phyloP scores from a whole-genome alignment of 2,888 invertebrate genomes.

The Tenthredo scrophulariae region DNA sequence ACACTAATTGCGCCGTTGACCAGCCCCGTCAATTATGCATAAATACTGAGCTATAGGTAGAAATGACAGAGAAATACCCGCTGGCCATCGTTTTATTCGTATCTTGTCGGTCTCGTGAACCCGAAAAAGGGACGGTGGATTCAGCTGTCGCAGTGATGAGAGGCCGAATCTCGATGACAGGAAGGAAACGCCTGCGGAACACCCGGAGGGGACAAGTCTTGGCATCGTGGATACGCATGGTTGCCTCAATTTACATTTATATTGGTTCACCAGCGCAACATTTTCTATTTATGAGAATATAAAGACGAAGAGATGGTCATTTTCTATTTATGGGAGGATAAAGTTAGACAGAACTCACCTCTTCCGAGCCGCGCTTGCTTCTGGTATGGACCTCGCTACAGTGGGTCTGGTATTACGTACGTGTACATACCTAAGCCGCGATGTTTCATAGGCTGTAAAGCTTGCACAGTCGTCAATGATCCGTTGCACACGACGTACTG shows the following conservation, averaged over 20 bases:
- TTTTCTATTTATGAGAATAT: conserved; percentile 59
- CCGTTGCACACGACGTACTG: background rate
- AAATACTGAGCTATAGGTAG: conserved; percentile 27
- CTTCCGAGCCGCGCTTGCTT: conserved; percentile 26
- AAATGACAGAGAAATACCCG: conserved; percentile 36
- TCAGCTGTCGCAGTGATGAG: conserved; percentile 13
- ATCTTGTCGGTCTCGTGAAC: background rate
- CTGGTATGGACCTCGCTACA: background rate
- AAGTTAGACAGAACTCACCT: conserved; percentile 45
- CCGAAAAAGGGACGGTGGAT: conserved; percentile 19
- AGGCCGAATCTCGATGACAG: conserved; percentile 12
- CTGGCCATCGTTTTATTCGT: conserved; percentile 10
- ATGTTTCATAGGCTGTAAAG: conserved; percentile 46
- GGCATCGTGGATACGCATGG: conserved; percentile 28
- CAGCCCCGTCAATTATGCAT: conserved; percentile 36
- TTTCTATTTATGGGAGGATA: conserved; percentile 50
- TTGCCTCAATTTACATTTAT: conserved; percentile 60
- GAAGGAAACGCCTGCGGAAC: conserved; percentile 37
- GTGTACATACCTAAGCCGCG: background rate
- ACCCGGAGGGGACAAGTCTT: conserved; percentile 25
- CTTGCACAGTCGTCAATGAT: conserved; percentile 22
- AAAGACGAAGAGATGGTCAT: conserved; percentile 54
- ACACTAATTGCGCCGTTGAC: conserved; percentile 12
- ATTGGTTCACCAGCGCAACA: conserved; percentile 57
- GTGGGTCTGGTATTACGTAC: conserved; percentile 13